Percentiles rank a stretch among this genome's conserved stretches.
Conservation (phyloP, 2,113 vertebrate species). For the Tinamus guttatus region DNA sequence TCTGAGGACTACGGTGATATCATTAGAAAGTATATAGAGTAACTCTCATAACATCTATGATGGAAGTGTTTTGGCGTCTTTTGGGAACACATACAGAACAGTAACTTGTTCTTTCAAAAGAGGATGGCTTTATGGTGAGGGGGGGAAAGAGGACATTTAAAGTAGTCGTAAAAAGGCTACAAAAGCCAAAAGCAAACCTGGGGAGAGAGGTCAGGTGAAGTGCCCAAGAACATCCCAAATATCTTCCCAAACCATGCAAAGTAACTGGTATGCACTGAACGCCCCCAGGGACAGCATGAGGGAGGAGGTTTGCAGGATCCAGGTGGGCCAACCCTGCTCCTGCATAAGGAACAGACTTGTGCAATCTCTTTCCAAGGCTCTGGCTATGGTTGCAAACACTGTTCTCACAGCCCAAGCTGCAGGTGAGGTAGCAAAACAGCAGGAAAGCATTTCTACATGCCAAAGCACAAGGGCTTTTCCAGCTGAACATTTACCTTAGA, state of each 20-base stretch:
- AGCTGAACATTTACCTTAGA: not conserved
- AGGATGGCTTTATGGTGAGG: not conserved
- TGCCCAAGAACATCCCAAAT: not conserved
- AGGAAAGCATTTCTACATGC: not conserved
- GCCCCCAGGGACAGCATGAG: not conserved
- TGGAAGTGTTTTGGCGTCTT: not conserved
- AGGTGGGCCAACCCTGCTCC: not conserved
- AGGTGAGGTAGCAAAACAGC: not conserved
- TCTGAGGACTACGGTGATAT: not conserved
- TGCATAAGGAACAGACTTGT: not conserved
- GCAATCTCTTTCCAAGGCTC: not conserved
- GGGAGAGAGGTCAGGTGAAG: not conserved
- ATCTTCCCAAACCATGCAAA: not conserved
- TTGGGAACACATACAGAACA: not conserved
- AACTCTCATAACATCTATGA: not conserved
- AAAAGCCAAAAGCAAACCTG: not conserved
- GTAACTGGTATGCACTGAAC: not conserved
- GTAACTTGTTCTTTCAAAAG: not conserved
- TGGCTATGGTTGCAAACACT: not conserved
- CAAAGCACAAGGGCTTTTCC: not conserved
- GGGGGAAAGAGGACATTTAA: not conserved
- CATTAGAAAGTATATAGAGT: fast-evolving
- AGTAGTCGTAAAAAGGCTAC: not conserved
- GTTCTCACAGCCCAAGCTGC: not conserved
- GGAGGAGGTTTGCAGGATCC: not conserved